Evolutionary conservation across 2,797 vertebrate species (phyloP), one percentile per base, ranked within the genome.

Genomic region (Esox lucius): DNA sequence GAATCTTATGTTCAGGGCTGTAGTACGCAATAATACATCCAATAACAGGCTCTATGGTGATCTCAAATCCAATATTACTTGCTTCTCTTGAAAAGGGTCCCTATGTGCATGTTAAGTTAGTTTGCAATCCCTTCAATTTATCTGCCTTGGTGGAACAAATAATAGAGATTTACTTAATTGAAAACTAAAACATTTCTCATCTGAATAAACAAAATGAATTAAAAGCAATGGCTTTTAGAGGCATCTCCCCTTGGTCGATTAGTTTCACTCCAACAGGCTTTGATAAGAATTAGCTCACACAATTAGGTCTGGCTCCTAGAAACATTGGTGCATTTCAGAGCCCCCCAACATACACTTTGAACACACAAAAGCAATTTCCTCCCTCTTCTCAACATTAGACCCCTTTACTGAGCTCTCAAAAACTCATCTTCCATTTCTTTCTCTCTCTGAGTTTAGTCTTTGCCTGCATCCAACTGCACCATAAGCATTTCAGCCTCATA

Each of bases 151-250:
- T 88, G 91, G 88, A 92, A 91, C 91, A 91, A 93, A 94, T 91
- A 90, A 92, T 87, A 90, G 90, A 87, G 90, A 93, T 94, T 92
- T 89, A 84, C 88, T 90, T 93, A 91, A 94, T 92, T 94, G 90
- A 94, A 94, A 94, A 92, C 86, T 82, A 92, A 92, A 92, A 89
- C 91, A 91, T 91, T 91, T 92, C 86, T 91, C 89, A 89, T 91
- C 86, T 90, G 88, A 91, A 91, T 85, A 91, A 91, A 90, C 91
- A 81, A 89, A 93, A 91, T 91, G 85, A 92, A 90, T 86, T 86
- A 86, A 88, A 90, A 83, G 87, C 77, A 78, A 85, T 81, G 83
- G 87, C 88, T 91, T 87, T 91, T 87, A 87, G 86, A 91, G 82
- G 85, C 90, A 87, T 90, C 90, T 88, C 86, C 87, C 84, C 84